These are phyloP conservation scores for Thripadectes ignobilis DNA, from an alignment of 2,797 vertebrate genomes.

Conservation along the genomic window DNA sequence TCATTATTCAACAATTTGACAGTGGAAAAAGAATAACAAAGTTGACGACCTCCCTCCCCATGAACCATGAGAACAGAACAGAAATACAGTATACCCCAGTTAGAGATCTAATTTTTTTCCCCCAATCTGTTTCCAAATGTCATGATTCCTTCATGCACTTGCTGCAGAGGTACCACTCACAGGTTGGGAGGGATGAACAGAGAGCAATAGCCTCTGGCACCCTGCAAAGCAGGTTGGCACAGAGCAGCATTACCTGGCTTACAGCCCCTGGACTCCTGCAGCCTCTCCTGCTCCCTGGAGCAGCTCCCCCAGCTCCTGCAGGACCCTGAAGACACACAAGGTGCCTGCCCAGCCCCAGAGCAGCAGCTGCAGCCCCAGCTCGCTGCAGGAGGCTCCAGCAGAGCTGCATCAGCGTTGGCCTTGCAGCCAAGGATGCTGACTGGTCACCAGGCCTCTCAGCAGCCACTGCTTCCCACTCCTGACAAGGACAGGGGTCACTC, in stretches of 20 bases:
- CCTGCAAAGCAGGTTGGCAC: not conserved
- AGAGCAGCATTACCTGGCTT: not conserved
- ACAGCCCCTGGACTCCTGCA: not conserved
- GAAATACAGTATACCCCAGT: not conserved
- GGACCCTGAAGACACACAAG: not conserved
- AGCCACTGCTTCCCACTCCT: not conserved
- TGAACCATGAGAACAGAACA: not conserved
- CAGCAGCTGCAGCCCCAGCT: not conserved
- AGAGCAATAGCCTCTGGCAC: no score
- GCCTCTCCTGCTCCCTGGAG: not conserved
- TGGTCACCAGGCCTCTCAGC: not conserved
- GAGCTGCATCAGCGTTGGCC: not conserved
- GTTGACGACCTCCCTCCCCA: not conserved
- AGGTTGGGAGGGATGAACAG: not conserved
- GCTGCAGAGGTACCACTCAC: slow-evolving; percentile 40
- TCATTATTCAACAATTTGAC: slow-evolving; percentile 33
- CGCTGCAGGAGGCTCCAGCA: not conserved
- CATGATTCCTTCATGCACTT: not conserved
- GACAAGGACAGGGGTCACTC: not conserved
- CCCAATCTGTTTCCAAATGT: not conserved
- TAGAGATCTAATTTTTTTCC: not conserved
- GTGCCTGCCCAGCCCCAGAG: not conserved
- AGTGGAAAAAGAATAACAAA: not conserved
- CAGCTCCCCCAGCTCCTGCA: not conserved
- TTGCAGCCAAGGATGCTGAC: not conserved